A percentile compares a stretch with the other conserved stretches of the same genome.
Conservation (phyloP, 2,797 vertebrate species). For the Spondyliosoma cantharus region DNA sequence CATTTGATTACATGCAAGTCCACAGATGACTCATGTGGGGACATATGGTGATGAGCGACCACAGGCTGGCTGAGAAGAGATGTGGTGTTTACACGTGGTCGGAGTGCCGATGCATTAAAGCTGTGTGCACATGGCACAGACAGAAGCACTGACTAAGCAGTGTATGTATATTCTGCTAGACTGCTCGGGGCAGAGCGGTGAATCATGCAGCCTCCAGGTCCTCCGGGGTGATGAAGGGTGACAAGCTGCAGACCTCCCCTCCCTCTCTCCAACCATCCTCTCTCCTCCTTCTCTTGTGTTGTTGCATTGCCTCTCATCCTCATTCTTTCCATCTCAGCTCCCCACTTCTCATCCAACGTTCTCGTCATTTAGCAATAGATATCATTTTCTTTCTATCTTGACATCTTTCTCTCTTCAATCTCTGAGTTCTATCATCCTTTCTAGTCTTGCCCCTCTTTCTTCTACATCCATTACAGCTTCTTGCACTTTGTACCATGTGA, state of each 20-base stretch:
- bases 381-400: neutral
- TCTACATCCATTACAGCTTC: neutral
- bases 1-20: neutral
- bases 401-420: neutral
- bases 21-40: constrained; percentile 12
- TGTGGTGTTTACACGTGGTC: constrained; percentile 11
- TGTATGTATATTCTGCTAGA: constrained; percentile 33
- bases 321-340: constrained; percentile 1
- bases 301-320: neutral
- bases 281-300: neutral
- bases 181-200: constrained; percentile 41
- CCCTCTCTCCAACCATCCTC: neutral
- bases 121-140: constrained; percentile 25
- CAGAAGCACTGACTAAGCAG: constrained; percentile 48
- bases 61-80: constrained; percentile 10
- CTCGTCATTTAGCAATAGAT: neutral
- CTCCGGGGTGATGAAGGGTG: constrained; percentile 40
- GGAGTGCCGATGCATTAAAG: constrained; percentile 13
- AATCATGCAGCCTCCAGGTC: constrained; percentile 54
- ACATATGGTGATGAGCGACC: constrained; percentile 15
- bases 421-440: neutral
- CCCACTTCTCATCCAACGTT: neutral
- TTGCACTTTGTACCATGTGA: neutral
- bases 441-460: neutral
- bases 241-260: constrained; percentile 48